A percentile compares a stretch with the other conserved stretches of the same genome.
Evolutionary conservation across 2,113 vertebrate genomes (phyloP).

Genomic region (Spea bombifrons): DNA sequence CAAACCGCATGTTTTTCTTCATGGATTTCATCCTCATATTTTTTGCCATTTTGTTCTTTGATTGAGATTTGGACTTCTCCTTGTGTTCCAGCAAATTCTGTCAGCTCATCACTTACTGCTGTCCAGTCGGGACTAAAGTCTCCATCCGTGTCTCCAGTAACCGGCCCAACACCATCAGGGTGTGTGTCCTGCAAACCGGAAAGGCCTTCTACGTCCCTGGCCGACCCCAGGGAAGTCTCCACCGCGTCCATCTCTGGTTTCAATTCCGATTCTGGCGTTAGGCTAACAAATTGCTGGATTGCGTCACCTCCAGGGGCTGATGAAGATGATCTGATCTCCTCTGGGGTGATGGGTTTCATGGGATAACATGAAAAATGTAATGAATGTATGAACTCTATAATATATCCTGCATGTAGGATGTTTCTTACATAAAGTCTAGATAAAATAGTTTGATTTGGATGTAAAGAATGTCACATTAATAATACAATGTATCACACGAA

Average conservation of each 20-base stretch:
- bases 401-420: too few relatives aligned
- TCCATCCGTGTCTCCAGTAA: constrained; percentile 16
- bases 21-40: neutral
- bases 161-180: neutral
- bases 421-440: too few relatives aligned
- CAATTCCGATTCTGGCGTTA: constrained; percentile 1
- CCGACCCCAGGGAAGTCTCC: neutral
- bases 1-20: neutral
- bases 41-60: constrained; percentile 6
- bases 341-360: constrained; percentile 52
- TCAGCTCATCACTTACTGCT: neutral
- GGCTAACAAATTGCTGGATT: constrained; percentile 30
- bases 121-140: constrained; percentile 14
- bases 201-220: neutral
- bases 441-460: too few relatives aligned
- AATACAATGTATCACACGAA: too few relatives aligned
- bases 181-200: neutral
- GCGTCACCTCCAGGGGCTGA: constrained; percentile 36
- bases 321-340: constrained; percentile 44
- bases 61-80: neutral
- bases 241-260: neutral
- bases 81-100: neutral
- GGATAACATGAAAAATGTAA: constrained; percentile 51
- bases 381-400: neutral
- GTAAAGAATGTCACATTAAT: too few relatives aligned